Evolutionary conservation across 30 jellyfish, hydroid and myxozoan genomes (phyloP).

Genomic region (Pelagia noctiluca): DNA sequence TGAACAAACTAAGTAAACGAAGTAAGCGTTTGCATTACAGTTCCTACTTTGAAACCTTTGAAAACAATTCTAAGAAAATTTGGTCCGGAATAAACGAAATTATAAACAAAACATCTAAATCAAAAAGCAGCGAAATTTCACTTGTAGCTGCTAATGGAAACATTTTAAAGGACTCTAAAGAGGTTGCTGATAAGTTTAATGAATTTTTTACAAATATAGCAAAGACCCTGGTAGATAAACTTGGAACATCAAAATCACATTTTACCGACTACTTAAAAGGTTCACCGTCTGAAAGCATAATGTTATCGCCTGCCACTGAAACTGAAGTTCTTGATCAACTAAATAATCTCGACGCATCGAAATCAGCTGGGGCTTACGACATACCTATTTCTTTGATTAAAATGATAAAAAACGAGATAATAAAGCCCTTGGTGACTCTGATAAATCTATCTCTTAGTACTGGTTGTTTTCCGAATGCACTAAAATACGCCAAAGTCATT

Average conservation of each 20-base stretch:
- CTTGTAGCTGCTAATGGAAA: constrained; percentile 5
- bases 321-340: constrained; percentile 52
- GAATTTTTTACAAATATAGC: constrained; percentile 26
- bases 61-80: constrained; percentile 4
- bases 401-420: constrained; percentile 9
- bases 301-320: constrained; percentile 43
- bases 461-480: constrained; percentile 41
- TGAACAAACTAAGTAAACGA: background rate
- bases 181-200: constrained; percentile 18
- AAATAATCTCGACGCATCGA: constrained; percentile 36
- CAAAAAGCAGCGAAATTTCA: constrained; percentile 12
- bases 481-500: constrained; percentile 46
- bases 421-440: constrained; percentile 28
- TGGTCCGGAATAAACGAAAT: constrained; percentile 16
- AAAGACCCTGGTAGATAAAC: constrained; percentile 27
- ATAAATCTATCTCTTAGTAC: constrained; percentile 31
- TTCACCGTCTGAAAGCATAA: constrained; percentile 17
- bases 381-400: constrained; percentile 17
- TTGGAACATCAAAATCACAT: constrained; percentile 24
- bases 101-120: constrained; percentile 7
- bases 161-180: constrained; percentile 8
- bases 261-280: constrained; percentile 11
- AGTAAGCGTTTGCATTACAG: constrained; percentile 24
- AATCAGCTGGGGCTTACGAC: constrained; percentile 42
- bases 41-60: constrained; percentile 6